phyloP scores from a whole-genome alignment of 2,113 vertebrate species.

The Antechinus stuartii region DNA sequence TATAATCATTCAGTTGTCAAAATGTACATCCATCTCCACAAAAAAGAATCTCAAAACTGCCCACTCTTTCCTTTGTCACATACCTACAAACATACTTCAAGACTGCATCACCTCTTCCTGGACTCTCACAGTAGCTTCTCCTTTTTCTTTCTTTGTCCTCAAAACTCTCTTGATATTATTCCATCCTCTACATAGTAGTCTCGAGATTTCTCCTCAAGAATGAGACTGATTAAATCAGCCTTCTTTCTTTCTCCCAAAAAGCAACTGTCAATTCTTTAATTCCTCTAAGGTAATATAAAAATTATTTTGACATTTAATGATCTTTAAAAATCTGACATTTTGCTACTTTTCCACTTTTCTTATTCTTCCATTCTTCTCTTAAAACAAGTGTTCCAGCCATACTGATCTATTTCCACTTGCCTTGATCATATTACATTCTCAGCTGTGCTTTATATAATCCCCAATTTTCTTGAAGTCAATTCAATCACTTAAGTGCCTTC shows the following conservation, averaged over 20 bases:
- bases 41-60: not conserved
- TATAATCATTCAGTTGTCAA: not conserved
- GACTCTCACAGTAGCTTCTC: not conserved
- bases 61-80: not conserved
- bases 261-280: not conserved
- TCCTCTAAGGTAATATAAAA: not conserved
- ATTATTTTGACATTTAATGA: not conserved
- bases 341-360: not conserved
- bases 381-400: not conserved
- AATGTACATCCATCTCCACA: not conserved
- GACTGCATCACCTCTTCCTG: not conserved
- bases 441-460: not conserved
- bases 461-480: not conserved
- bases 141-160: not conserved
- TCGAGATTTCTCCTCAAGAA: not conserved
- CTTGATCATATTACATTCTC: too few species aligned
- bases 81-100: not conserved
- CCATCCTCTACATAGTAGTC: not conserved
- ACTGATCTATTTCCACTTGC: not conserved
- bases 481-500: not conserved
- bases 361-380: not conserved
- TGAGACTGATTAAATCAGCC: not conserved
- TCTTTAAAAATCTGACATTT: not conserved
- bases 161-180: not conserved
- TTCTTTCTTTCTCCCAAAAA: not conserved